Percentiles rank a stretch among this genome's conserved stretches.
Conservation (phyloP, 1,140 invertebrate species). For the Drusus annulatus region DNA sequence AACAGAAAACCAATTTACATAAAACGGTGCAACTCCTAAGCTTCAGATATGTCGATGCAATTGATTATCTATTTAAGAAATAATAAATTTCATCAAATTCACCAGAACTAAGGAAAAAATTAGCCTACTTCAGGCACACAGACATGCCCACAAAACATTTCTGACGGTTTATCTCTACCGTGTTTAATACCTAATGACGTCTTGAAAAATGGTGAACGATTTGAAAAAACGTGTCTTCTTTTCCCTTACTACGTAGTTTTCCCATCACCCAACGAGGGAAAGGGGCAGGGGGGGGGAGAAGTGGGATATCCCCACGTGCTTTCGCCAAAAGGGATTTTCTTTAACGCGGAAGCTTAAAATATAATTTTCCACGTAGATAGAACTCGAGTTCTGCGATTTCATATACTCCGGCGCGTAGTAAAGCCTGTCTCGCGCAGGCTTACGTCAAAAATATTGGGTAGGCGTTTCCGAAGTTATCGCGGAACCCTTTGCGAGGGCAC, state of each 20-base stretch:
- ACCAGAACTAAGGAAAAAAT: no score
- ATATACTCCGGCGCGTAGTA: neutral
- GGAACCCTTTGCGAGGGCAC: neutral
- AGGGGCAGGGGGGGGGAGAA: no score
- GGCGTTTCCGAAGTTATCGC: constrained; percentile 1
- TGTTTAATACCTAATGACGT: neutral
- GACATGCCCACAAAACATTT: no score
- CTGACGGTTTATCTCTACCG: no score
- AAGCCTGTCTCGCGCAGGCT: constrained; percentile 4
- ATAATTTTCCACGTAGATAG: constrained; percentile 28
- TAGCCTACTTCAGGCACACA: no score
- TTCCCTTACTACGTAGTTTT: no score
- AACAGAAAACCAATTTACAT: no score
- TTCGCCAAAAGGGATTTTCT: constrained; percentile 2
- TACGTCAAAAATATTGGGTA: constrained; percentile 8
- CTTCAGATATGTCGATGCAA: no score
- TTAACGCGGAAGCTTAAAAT: constrained; percentile 13
- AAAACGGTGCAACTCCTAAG: no score
- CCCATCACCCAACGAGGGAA: no score
- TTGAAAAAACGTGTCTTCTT: neutral
- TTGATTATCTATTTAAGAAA: no score
- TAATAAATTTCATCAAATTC: no score
- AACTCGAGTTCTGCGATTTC: constrained; percentile 10
- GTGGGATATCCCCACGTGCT: neutral
- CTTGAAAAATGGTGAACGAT: neutral